Conservation (phyloP, 1,140 invertebrate species). For the Heliconius congener region DNA sequence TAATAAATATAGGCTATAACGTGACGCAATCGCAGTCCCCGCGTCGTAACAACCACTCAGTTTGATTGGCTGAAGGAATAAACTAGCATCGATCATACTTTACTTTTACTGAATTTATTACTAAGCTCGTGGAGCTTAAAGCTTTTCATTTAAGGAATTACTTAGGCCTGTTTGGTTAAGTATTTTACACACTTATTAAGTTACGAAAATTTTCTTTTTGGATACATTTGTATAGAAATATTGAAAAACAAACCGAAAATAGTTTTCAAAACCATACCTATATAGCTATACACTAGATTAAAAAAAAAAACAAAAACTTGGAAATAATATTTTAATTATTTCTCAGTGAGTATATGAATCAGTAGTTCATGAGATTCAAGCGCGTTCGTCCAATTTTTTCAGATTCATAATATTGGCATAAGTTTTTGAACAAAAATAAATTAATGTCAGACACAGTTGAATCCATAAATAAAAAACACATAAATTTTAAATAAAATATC, state of each 20-base stretch:
- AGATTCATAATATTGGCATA: neutral
- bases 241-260: no score
- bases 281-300: no score
- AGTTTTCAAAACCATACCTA: no score
- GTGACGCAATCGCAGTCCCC: neutral
- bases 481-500: constrained; percentile 8
- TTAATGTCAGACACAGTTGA: neutral
- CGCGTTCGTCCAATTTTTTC: no score
- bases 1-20: no score
- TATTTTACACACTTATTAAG: neutral
- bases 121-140: neutral
- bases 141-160: neutral
- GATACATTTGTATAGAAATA: no score
- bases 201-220: no score
- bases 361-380: no score
- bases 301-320: no score
- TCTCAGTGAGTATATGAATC: no score
- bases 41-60: neutral
- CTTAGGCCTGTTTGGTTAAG: neutral
- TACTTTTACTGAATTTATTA: neutral
- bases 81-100: neutral
- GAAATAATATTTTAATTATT: no score
- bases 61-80: neutral
- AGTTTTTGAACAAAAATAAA: no score
- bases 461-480: constrained; percentile 10